A percentile compares a stretch with the other conserved stretches of the same genome.
Conservation (phyloP, 2,888 invertebrate species). For the Harmothoe impar region DNA sequence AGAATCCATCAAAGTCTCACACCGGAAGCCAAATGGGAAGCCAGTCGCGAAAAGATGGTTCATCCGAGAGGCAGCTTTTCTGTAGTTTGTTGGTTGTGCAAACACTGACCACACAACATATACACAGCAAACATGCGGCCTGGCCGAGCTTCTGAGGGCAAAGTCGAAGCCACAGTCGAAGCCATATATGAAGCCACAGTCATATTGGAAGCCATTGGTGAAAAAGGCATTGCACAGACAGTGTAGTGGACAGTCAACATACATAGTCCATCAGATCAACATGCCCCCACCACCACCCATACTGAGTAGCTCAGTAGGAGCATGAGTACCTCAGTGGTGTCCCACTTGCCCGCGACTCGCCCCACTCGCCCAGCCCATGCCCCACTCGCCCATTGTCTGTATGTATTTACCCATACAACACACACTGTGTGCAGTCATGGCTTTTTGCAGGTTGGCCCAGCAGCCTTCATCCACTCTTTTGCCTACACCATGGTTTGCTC, state of each 20-base stretch:
- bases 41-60: too few species aligned
- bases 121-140: too few species aligned
- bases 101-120: too few species aligned
- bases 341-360: neutral
- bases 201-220: neutral
- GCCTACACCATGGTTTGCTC: constrained; percentile 1
- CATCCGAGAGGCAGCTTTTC: too few species aligned
- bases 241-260: constrained; percentile 52
- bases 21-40: too few species aligned
- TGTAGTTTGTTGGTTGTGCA: too few species aligned
- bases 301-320: neutral
- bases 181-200: neutral
- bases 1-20: too few species aligned
- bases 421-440: neutral
- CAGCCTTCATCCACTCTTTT: neutral
- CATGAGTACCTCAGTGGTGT: neutral
- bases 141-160: too few species aligned
- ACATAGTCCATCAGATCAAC: neutral
- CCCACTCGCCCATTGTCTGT: neutral
- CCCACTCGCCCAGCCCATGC: neutral
- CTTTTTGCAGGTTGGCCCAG: neutral
- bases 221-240: neutral
- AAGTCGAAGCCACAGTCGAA: neutral
- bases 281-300: neutral
- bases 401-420: neutral